These are phyloP conservation scores for Drosophila quinaria DNA, from an alignment of 2,888 invertebrate species.

Conservation along the genomic window DNA sequence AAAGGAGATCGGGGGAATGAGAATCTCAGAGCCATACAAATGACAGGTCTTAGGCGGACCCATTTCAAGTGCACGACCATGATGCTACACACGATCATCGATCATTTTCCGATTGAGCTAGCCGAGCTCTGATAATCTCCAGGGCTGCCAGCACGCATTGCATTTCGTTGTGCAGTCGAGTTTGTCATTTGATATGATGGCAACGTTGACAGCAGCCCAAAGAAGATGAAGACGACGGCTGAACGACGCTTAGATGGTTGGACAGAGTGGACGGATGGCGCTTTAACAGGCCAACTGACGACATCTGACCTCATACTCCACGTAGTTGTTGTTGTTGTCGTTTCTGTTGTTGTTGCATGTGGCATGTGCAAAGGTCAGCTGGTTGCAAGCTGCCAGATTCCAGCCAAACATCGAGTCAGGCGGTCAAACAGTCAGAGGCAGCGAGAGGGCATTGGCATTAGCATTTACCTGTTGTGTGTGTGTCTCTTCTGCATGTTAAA, in stretches of 20 bases:
- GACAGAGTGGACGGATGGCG: slow-evolving; percentile 23
- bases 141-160: slow-evolving; percentile 54
- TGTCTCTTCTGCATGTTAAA: slow-evolving; percentile 1
- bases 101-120: slow-evolving; percentile 78
- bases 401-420: slow-evolving; percentile 16
- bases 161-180: slow-evolving; percentile 56
- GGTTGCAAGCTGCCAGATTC: slow-evolving; percentile 60
- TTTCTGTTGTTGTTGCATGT: slow-evolving; percentile 44
- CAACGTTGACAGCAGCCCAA: slow-evolving; percentile 67
- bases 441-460: slow-evolving; percentile 63
- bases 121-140: slow-evolving; percentile 66
- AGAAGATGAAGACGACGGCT: slow-evolving; percentile 53
- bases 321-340: slow-evolving; percentile 31
- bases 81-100: slow-evolving; percentile 60
- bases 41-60: slow-evolving; percentile 47
- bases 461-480: slow-evolving; percentile 56
- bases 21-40: slow-evolving; percentile 17
- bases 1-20: neutral
- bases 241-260: slow-evolving; percentile 4
- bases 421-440: slow-evolving; percentile 17
- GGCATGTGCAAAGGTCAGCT: slow-evolving; percentile 81
- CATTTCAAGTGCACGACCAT: slow-evolving; percentile 45
- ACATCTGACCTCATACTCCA: slow-evolving; percentile 53
- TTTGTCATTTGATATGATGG: slow-evolving; percentile 81
- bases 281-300: slow-evolving; percentile 39